These are phyloP conservation scores for Autographa gamma DNA, from an alignment of 2,888 invertebrate genomes.

Conservation along the genomic window DNA sequence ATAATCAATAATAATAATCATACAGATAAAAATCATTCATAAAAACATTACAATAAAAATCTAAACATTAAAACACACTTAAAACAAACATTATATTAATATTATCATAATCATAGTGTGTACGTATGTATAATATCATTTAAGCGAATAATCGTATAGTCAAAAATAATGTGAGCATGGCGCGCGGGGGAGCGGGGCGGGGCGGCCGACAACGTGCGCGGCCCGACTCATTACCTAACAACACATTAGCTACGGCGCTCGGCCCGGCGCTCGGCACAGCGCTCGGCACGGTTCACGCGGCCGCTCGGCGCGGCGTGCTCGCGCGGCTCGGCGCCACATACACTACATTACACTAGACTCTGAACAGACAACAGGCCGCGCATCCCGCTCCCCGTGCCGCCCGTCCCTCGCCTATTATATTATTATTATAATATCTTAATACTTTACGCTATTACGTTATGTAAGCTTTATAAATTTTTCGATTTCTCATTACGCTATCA, in stretches of 20 bases:
- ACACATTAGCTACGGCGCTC: conserved; percentile 59
- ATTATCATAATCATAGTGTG: conserved; percentile 88
- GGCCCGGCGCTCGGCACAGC: conserved; percentile 35
- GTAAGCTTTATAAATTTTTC: conserved; percentile 89
- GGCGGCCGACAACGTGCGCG: conserved; percentile 37
- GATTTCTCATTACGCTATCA: conserved; percentile 88
- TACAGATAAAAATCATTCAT: conserved; percentile 89
- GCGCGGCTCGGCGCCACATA: conserved; percentile 39
- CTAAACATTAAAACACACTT: conserved; percentile 89
- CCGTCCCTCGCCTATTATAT: conserved; percentile 81
- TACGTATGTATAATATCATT: conserved; percentile 88
- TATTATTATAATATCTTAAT: conserved; percentile 87
- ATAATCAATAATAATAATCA: conserved; percentile 89
- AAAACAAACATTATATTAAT: conserved; percentile 90
- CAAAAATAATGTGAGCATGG: conserved; percentile 87
- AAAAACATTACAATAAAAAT: conserved; percentile 90
- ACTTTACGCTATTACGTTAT: conserved; percentile 89
- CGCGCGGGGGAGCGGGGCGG: conserved; percentile 78
- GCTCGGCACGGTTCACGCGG: conserved; percentile 20
- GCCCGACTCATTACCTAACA: conserved; percentile 58
- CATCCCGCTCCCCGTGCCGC: conserved; percentile 79
- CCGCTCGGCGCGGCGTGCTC: conserved; percentile 25
- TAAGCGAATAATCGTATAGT: conserved; percentile 89
- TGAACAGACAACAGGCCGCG: conserved; percentile 71
- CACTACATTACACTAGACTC: conserved; percentile 65